These are phyloP conservation scores for Spialia ferax DNA, from an alignment of 2,888 invertebrate genomes.

Conservation along the genomic window DNA sequence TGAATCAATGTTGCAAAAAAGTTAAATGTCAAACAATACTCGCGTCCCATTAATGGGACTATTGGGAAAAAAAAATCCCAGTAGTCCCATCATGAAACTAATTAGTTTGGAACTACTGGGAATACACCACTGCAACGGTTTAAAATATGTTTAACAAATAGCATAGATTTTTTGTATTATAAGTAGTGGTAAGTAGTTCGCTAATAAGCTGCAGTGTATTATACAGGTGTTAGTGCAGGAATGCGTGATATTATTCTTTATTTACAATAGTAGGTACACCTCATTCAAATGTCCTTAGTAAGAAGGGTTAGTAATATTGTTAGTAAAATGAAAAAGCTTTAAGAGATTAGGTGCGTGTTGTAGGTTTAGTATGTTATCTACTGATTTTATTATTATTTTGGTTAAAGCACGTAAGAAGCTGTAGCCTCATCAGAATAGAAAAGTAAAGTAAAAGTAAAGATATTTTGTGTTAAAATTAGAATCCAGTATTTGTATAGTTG, in stretches of 20 bases:
- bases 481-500: constrained; percentile 36
- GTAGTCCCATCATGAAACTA: no score
- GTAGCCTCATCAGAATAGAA: constrained; percentile 23
- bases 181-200: not conserved
- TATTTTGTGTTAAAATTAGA: constrained; percentile 28
- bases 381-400: constrained; percentile 25
- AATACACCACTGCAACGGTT: no score
- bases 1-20: constrained; percentile 12
- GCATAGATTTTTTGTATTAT: constrained; percentile 25
- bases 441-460: constrained; percentile 26
- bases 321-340: constrained; percentile 33
- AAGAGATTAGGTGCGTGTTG: no score
- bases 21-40: no score
- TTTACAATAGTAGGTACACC: constrained; percentile 28
- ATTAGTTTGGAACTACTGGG: no score
- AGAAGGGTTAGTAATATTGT: constrained; percentile 26
- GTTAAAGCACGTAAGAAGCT: constrained; percentile 22
- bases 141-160: constrained; percentile 12
- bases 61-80: no score
- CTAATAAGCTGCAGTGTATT: constrained; percentile 47
- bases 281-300: constrained; percentile 34
- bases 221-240: constrained; percentile 45
- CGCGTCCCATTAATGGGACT: no score
- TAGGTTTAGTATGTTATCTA: no score
- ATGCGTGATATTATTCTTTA: constrained; percentile 24